A percentile compares a stretch with the other conserved stretches of the same genome.
phyloP scores from a whole-genome alignment of 2,797 vertebrate species.

The Craterocephalus amniculus region DNA sequence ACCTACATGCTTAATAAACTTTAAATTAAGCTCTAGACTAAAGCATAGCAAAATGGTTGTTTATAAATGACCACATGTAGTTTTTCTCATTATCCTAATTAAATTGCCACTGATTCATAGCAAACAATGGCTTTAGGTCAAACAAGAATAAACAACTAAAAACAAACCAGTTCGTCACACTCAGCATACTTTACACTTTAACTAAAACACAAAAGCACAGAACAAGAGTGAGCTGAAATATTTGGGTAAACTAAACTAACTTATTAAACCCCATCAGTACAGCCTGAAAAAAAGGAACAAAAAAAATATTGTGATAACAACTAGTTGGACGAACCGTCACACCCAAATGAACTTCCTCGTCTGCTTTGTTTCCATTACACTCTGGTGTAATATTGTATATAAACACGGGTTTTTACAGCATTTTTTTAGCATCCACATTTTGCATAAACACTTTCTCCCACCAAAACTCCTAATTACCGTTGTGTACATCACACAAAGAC shows the following conservation, averaged over 20 bases:
- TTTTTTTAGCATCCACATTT: slow-evolving; percentile 19
- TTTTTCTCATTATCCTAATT: neutral
- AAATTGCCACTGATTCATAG: neutral
- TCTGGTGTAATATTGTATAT: slow-evolving; percentile 8
- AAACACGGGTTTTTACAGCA: neutral
- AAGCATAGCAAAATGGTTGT: neutral
- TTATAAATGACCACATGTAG: neutral
- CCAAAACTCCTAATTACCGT: slow-evolving; percentile 18
- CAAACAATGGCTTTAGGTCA: neutral
- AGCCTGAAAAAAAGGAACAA: neutral
- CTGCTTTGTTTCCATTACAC: slow-evolving; percentile 50
- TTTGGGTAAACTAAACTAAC: neutral
- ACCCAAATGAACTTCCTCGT: slow-evolving; percentile 29
- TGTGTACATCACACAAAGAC: slow-evolving; percentile 23
- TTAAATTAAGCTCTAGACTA: neutral
- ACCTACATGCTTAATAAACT: neutral
- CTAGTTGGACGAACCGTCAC: slow-evolving; percentile 10
- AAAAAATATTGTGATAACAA: neutral
- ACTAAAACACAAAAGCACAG: neutral
- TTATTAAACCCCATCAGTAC: too few species aligned
- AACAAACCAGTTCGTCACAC: neutral
- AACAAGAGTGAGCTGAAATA: neutral
- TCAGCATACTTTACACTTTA: neutral
- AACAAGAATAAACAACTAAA: neutral
- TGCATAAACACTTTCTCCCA: slow-evolving; percentile 18